A percentile compares a stretch with the other conserved stretches of the same genome.
Conservation (phyloP, 2,888 invertebrate genomes). For the Imbricaverruca yamaguchii region DNA sequence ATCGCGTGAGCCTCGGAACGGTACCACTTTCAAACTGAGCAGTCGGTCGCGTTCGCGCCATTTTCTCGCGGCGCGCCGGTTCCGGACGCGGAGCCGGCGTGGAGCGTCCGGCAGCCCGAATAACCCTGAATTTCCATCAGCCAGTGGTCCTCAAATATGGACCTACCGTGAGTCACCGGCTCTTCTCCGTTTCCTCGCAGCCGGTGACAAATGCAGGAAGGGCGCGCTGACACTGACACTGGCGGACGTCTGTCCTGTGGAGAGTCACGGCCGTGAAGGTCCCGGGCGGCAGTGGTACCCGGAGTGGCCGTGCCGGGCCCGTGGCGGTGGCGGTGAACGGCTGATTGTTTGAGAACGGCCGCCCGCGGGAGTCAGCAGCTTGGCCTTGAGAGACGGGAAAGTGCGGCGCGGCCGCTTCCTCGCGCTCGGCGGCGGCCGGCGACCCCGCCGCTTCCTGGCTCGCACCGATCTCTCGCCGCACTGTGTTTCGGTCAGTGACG, state of each 20-base stretch:
- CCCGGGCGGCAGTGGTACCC: no score
- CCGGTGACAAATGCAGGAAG: no score
- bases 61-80: neutral
- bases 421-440: neutral
- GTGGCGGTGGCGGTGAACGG: neutral
- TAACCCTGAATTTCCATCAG: neutral
- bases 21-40: neutral
- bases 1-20: no score
- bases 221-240: neutral
- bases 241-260: neutral
- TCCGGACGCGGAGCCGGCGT: neutral
- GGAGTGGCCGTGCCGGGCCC: neutral
- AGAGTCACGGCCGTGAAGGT: neutral
- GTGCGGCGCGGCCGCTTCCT: neutral
- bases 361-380: neutral
- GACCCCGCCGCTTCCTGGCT: neutral
- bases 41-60: neutral
- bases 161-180: neutral
- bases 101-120: neutral
- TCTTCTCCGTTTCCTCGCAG: neutral
- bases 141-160: neutral
- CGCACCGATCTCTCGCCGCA: neutral
- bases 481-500: no score
- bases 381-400: neutral
- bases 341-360: neutral